Conservation (phyloP, 1,140 invertebrate genomes). For the Drosophila trapezifrons region DNA sequence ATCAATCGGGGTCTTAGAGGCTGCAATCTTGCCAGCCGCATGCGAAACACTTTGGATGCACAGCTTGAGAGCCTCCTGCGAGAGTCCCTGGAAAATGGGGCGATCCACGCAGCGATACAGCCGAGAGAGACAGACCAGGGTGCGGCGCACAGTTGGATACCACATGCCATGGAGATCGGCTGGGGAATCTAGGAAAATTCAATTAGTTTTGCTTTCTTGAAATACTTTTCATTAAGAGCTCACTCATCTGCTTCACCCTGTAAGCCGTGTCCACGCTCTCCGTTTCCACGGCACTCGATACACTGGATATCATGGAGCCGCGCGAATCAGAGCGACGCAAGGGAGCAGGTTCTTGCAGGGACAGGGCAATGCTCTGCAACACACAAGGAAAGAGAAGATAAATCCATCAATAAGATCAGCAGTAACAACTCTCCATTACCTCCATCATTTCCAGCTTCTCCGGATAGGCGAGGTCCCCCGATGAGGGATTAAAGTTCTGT, state of each 20-base stretch:
- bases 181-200: conserved; percentile 87
- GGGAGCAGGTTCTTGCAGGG: conserved; percentile 87
- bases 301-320: conserved; percentile 87
- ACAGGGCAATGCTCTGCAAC: conserved; percentile 89
- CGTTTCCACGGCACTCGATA: conserved; percentile 84
- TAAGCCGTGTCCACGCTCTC: conserved; percentile 78
- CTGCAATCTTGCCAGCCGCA: conserved; percentile 89
- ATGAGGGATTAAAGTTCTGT: conserved; percentile 93
- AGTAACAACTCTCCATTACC: conserved; percentile 60
- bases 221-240: background rate
- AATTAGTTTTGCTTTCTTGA: background rate
- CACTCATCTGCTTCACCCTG: conserved; percentile 75
- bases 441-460: conserved; percentile 99
- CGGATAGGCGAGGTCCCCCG: conserved; percentile 98
- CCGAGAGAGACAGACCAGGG: conserved; percentile 96
- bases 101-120: conserved; percentile 97
- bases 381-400: background rate
- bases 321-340: conserved; percentile 88
- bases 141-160: conserved; percentile 98
- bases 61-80: conserved; percentile 96
- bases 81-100: conserved; percentile 97
- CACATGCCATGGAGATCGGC: conserved; percentile 99
- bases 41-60: conserved; percentile 95
- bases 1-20: conserved; percentile 91
- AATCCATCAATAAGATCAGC: background rate